Evolutionary conservation across 92 coral and sea anemone species (phyloP), one percentile per base, ranked within the genome.

Genomic region (Umimayanthus chanpuru): DNA sequence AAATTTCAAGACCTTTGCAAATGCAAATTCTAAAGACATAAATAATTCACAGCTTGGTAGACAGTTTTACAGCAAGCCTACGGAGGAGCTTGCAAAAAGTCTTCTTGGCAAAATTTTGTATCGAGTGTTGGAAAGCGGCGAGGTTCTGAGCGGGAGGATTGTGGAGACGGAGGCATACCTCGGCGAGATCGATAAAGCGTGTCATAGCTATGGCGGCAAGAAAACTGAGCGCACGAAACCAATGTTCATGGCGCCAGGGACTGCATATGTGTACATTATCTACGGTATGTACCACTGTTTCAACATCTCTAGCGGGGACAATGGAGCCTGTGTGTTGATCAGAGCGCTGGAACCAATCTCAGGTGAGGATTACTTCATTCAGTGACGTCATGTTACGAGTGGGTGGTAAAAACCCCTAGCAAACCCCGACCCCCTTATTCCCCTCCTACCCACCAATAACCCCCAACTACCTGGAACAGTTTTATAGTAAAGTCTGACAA

Each of bases 211-310:
- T 90, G 98, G 96, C 44, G 99, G 99, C 11, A 95, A 89, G 88
- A 49, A 89, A 47, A 97, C 98, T 1, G 88, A 71, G 2, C 94
- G 98, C 8, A 93, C 81, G 43, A 95, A 94, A 76, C 90, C 99
- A 0, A 89, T 94, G 97, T 97, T 82, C 72, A 94, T 93, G 94
- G 68, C 87, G 9, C 97, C 99, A 1, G 99, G 99, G 8, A 97
- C 98, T 25, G 92, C 98, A 4, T 97, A 97, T 77, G 98, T 97
- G 39, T 97, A 97, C 66, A 77, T 95, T 65, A 95, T 97, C 75
- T 97, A 97, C 73, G 99, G 99, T 85, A 97, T 97, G 97, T 94
- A 97, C 80, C 92, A 92, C 85, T 97, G 99, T 83, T 89, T 97
- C 65, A 97, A 97, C 85, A 95, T 97, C 76, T 94, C 97, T 2